A percentile compares a stretch with the other conserved stretches of the same genome.
These are phyloP conservation scores for Rhynchomys soricoides DNA, from an alignment of 2,113 vertebrate genomes.

Conservation along the genomic window DNA sequence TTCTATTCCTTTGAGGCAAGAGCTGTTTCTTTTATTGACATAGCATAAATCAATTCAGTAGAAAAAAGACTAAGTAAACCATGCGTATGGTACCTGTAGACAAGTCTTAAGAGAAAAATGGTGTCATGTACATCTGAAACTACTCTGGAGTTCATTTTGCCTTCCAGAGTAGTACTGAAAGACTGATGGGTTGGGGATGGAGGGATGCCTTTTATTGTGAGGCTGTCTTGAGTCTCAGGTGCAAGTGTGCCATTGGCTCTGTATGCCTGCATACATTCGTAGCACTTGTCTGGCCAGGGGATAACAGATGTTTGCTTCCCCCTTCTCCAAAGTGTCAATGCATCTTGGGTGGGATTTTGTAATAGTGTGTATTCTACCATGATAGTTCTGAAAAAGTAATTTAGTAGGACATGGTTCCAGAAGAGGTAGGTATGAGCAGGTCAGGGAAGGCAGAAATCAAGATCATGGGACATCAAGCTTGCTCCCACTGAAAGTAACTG, in stretches of 20 bases:
- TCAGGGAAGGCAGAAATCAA: background rate
- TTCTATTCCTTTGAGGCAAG: background rate
- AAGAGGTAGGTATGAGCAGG: background rate
- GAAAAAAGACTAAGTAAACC: background rate
- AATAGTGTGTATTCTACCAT: background rate
- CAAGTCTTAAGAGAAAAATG: background rate
- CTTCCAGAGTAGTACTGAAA: background rate
- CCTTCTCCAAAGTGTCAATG: background rate
- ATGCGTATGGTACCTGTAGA: background rate
- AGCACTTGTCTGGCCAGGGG: background rate
- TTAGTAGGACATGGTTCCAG: background rate
- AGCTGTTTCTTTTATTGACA: background rate
- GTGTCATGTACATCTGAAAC: background rate
- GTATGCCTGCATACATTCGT: background rate
- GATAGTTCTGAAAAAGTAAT: slow-evolving; percentile 11
- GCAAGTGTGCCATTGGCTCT: background rate
- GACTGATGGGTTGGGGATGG: background rate
- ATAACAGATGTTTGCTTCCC: background rate
- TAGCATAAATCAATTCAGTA: background rate
- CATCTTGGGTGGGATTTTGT: background rate
- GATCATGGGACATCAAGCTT: background rate
- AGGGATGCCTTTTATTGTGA: background rate
- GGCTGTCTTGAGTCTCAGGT: background rate
- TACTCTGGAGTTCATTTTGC: background rate
- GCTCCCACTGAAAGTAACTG: background rate